phyloP scores from a whole-genome alignment of 2,888 invertebrate species.

The Cancer borealis region DNA sequence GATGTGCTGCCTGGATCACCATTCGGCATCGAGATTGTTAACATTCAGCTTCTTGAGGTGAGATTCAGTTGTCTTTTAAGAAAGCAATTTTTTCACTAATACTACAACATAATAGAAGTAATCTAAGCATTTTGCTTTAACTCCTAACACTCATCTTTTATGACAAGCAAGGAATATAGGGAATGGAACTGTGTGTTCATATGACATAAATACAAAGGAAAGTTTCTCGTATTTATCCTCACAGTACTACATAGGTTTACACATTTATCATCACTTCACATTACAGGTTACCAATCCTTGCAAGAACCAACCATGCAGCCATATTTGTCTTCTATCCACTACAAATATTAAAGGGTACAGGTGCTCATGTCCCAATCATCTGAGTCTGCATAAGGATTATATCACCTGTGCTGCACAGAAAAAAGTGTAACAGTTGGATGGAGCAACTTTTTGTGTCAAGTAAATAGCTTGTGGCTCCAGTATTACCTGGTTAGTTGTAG shows the following conservation, averaged over 20 bases:
- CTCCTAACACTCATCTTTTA: neutral
- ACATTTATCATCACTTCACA: neutral
- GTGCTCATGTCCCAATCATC: neutral
- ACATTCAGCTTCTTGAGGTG: conserved; percentile 32
- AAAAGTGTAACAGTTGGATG: neutral
- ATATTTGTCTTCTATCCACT: neutral
- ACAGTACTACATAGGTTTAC: neutral
- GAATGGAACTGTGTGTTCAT: neutral
- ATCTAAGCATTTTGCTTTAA: too few relatives aligned
- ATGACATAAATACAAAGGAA: neutral
- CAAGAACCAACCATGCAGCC: neutral
- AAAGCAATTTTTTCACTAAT: neutral
- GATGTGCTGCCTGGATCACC: neutral
- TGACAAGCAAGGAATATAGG: neutral
- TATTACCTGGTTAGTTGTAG: neutral
- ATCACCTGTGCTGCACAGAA: neutral
- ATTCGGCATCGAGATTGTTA: neutral
- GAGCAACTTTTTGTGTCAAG: neutral
- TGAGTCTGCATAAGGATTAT: neutral
- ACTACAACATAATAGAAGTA: too few relatives aligned
- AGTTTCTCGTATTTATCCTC: neutral
- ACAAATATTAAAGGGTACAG: conserved; percentile 13
- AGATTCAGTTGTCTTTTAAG: neutral
- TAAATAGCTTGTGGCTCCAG: neutral
- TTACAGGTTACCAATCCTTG: neutral